phyloP scores from a whole-genome alignment of 2,113 vertebrate genomes.

The Fregata magnificens region DNA sequence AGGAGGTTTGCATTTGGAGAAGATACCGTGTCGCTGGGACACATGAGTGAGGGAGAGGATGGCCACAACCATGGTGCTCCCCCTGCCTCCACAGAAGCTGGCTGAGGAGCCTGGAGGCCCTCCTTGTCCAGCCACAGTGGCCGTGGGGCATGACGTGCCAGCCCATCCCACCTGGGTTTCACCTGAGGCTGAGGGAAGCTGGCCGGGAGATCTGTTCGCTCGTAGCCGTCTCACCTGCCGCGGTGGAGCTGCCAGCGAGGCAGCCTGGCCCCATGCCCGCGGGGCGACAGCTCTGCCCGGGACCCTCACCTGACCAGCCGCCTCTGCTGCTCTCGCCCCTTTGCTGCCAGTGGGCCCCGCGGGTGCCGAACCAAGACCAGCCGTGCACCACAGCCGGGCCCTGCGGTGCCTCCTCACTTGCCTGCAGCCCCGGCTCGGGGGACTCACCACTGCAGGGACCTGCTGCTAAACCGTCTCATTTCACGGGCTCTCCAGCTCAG shows the following conservation, averaged over 20 bases:
- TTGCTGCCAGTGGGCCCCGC: accelerated
- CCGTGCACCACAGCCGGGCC: accelerated
- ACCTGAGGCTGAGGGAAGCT: background rate
- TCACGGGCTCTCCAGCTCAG: background rate
- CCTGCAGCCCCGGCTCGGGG: background rate
- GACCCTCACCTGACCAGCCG: accelerated
- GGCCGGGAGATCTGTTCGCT: background rate
- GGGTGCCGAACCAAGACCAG: background rate
- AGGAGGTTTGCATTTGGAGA: background rate
- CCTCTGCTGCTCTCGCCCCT: background rate
- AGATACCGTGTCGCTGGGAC: background rate
- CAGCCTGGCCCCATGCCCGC: accelerated
- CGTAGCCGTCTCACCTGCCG: accelerated
- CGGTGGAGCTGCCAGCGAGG: background rate
- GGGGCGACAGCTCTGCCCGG: background rate
- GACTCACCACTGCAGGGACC: background rate
- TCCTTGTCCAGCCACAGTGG: background rate
- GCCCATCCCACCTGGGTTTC: accelerated
- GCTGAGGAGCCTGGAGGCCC: background rate
- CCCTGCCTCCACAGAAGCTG: background rate
- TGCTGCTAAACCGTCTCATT: background rate
- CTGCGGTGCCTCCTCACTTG: accelerated
- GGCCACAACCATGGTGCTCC: background rate
- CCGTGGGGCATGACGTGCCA: accelerated
- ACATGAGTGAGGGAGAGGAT: background rate